Conservation (phyloP, 2,113 vertebrate genomes). For the Corythornis cristatus region DNA sequence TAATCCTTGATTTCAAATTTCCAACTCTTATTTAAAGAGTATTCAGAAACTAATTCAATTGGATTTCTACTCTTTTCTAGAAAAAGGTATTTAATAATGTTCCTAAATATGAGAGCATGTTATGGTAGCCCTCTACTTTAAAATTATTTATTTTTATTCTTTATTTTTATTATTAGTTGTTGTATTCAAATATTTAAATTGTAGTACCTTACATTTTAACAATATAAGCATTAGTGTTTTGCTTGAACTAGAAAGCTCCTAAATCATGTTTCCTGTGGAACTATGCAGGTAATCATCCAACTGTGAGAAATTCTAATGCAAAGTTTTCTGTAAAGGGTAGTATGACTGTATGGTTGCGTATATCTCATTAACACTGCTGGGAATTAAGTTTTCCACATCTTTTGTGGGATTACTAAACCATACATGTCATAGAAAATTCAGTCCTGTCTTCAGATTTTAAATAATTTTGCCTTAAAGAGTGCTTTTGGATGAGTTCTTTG, state of each 20-base stretch:
- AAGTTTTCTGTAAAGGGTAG: background rate
- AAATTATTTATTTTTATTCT: no score
- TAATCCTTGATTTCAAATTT: background rate
- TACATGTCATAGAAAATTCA: background rate
- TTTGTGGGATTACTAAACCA: background rate
- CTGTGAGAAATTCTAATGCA: background rate
- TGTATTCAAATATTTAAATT: no score
- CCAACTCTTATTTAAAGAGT: background rate
- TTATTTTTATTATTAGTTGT: no score
- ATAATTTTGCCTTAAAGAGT: background rate
- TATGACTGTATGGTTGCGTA: background rate
- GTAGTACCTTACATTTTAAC: background rate
- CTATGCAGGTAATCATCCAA: background rate
- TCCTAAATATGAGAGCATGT: background rate
- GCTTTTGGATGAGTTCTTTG: background rate
- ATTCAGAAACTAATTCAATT: background rate
- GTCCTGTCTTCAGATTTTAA: background rate
- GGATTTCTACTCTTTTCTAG: background rate
- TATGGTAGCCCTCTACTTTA: background rate
- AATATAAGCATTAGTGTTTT: background rate
- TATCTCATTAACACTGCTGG: background rate
- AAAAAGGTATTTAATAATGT: background rate
- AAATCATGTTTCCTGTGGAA: background rate
- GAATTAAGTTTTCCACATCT: background rate
- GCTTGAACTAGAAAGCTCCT: background rate